Percentiles rank a stretch among this genome's conserved stretches.
Evolutionary conservation across 1,140 invertebrate species (phyloP).

Genomic region (Zaprionus nigranus): DNA sequence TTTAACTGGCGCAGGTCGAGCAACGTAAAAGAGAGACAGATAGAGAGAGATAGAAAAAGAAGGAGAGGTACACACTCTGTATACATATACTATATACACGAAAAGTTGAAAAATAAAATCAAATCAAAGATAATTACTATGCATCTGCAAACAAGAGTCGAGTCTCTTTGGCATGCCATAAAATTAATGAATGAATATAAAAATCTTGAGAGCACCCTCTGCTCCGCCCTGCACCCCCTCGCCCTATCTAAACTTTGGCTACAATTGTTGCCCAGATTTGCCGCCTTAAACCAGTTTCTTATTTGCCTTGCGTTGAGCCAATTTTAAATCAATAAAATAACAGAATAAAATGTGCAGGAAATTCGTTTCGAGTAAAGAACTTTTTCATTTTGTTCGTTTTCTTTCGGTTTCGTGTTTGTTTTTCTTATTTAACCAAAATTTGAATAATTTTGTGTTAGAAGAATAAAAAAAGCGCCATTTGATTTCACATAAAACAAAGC

Average conservation of each 20-base stretch:
- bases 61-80: not conserved
- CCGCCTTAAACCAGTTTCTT: slow-evolving; percentile 67
- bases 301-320: slow-evolving; percentile 52
- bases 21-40: slow-evolving; percentile 5
- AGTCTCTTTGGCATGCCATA: slow-evolving; percentile 39
- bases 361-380: slow-evolving; percentile 32
- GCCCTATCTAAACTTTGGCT: slow-evolving; percentile 49
- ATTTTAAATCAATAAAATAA: slow-evolving; percentile 70
- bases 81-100: slow-evolving; percentile 1
- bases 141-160: slow-evolving; percentile 34
- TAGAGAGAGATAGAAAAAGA: too few species aligned
- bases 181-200: slow-evolving; percentile 71
- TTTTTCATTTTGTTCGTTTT: slow-evolving; percentile 9
- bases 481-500: slow-evolving; percentile 38
- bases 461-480: slow-evolving; percentile 36
- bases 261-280: slow-evolving; percentile 58
- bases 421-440: slow-evolving; percentile 39
- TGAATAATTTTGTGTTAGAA: slow-evolving; percentile 62
- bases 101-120: slow-evolving; percentile 21
- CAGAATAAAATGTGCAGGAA: slow-evolving; percentile 54
- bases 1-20: slow-evolving; percentile 45
- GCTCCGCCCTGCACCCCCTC: not conserved
- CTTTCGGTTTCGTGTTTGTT: not conserved
- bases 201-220: slow-evolving; percentile 37
- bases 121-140: slow-evolving; percentile 65